Conservation (phyloP, 2,797 vertebrate genomes). For the Lacerta viridis region DNA sequence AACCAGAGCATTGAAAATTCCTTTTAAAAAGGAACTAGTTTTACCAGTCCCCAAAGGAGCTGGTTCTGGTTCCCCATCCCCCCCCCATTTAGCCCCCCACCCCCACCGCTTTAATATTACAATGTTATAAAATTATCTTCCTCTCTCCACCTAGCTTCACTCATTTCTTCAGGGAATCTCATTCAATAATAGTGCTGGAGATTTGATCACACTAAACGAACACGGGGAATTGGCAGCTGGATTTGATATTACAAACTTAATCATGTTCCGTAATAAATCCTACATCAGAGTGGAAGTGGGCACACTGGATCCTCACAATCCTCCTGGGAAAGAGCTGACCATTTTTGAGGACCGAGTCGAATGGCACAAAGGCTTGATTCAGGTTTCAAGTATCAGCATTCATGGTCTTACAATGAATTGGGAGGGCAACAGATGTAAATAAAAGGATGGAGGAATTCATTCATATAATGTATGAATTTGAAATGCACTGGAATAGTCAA, state of each 20-base stretch:
- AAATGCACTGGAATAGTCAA: no score
- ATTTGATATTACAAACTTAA: constrained; percentile 5
- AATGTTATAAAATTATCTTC: neutral
- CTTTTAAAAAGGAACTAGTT: no score
- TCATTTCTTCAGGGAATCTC: neutral
- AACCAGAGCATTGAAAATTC: no score
- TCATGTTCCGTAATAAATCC: neutral
- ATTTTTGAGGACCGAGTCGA: neutral
- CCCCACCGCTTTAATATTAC: no score
- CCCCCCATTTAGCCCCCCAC: no score
- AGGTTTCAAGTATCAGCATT: neutral
- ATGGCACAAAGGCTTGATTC: neutral
- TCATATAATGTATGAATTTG: no score
- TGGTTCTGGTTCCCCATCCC: no score
- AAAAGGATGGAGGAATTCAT: no score
- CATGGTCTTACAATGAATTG: neutral
- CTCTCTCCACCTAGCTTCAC: neutral
- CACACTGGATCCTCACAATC: neutral
- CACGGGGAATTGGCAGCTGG: neutral
- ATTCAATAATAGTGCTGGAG: neutral
- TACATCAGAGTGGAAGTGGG: neutral
- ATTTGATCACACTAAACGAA: neutral
- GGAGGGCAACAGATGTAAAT: neutral
- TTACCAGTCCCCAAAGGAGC: no score
- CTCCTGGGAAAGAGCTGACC: neutral